These are phyloP conservation scores for Megaceryle maxima DNA, from an alignment of 2,113 vertebrate species.

Conservation along the genomic window DNA sequence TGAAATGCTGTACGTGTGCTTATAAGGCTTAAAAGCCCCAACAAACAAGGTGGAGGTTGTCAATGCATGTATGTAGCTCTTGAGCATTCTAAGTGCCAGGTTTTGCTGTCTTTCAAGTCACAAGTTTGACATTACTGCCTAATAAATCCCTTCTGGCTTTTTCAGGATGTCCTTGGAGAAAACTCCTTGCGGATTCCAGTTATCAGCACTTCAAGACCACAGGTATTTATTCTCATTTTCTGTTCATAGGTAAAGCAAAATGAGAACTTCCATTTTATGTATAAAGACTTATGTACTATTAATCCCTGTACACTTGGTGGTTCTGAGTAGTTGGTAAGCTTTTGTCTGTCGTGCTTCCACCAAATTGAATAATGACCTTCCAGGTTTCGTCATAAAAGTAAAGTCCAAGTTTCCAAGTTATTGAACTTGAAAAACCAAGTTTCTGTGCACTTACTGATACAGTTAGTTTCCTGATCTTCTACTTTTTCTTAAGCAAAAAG, in stretches of 20 bases:
- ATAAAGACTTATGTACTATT: background rate
- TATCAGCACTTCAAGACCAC: constrained; percentile 86
- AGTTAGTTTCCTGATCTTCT: background rate
- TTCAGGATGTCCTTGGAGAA: constrained; percentile 71
- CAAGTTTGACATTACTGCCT: background rate
- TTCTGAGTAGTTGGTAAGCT: background rate
- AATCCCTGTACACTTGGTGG: background rate
- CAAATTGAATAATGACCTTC: background rate
- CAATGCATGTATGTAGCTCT: background rate
- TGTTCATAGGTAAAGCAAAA: background rate
- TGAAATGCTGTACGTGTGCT: background rate
- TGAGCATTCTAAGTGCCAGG: background rate
- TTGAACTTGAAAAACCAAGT: background rate
- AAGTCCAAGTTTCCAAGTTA: background rate
- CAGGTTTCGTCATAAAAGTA: background rate
- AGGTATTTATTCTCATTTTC: constrained; percentile 76
- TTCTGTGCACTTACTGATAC: background rate
- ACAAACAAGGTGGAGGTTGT: background rate
- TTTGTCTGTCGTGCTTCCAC: background rate
- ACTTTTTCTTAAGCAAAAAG: background rate
- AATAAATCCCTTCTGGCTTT: background rate
- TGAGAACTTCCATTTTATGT: background rate
- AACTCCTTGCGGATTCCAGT: constrained; percentile 87
- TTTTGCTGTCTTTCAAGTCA: background rate
- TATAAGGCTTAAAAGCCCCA: background rate